Conservation (phyloP, 2,888 invertebrate species). For the Drosophila basisetae region DNA sequence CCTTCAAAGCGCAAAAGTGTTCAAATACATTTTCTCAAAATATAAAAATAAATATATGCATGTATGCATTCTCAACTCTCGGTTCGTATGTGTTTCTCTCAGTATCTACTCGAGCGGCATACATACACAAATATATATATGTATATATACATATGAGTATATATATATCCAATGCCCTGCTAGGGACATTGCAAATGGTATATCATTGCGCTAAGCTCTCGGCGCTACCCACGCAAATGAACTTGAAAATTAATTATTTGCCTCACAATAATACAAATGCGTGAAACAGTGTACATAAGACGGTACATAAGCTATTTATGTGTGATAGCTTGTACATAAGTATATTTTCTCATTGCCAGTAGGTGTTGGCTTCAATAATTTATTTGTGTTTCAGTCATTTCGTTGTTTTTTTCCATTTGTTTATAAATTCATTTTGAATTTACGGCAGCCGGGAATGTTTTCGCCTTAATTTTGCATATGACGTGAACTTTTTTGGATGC, state of each 20-base stretch:
- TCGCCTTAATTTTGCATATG: slow-evolving; percentile 23
- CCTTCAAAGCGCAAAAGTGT: slow-evolving; percentile 66
- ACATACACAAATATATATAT: background rate
- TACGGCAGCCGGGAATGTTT: slow-evolving; percentile 34
- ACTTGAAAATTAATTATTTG: slow-evolving; percentile 77
- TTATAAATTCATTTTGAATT: slow-evolving; percentile 68
- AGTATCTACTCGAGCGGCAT: slow-evolving; percentile 24
- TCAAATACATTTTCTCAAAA: slow-evolving; percentile 69
- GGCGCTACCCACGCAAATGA: slow-evolving; percentile 69
- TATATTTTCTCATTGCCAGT: slow-evolving; percentile 54
- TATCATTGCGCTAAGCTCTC: slow-evolving; percentile 23
- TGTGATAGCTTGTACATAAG: slow-evolving; percentile 20
- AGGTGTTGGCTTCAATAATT: slow-evolving; percentile 65
- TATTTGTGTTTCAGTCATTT: slow-evolving; percentile 54
- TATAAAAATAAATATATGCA: slow-evolving; percentile 77
- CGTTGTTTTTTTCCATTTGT: slow-evolving; percentile 65
- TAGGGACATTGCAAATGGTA: slow-evolving; percentile 42
- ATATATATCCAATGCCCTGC: slow-evolving; percentile 48
- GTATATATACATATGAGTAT: background rate
- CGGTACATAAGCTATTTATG: slow-evolving; percentile 19
- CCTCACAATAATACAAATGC: slow-evolving; percentile 56
- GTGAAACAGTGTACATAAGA: background rate
- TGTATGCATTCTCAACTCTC: slow-evolving; percentile 19
- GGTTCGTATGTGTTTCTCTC: slow-evolving; percentile 33
- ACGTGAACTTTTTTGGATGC: slow-evolving; percentile 25